phyloP scores from a whole-genome alignment of 2,797 vertebrate species.

The Morelia viridis region DNA sequence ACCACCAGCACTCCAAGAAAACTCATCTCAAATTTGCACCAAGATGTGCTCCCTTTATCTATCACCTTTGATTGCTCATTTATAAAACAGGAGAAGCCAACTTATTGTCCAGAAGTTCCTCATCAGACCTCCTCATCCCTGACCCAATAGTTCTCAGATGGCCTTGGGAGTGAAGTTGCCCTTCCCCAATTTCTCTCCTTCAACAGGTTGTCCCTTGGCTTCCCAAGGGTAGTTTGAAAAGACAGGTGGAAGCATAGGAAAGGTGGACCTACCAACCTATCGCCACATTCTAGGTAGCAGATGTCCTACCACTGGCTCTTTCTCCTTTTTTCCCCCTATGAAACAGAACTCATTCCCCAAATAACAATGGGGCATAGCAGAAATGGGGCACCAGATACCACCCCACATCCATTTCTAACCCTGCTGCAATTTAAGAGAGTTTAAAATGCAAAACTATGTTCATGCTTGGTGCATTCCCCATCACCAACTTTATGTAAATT shows the following conservation, averaged over 20 bases:
- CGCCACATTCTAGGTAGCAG: not conserved
- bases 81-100: constrained; percentile 20
- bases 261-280: not conserved
- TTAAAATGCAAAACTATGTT: too few species aligned
- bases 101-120: constrained; percentile 19
- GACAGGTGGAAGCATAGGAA: not conserved
- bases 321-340: not conserved
- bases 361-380: too few species aligned
- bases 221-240: not conserved
- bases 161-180: not conserved
- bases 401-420: too few species aligned
- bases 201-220: not conserved
- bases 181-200: not conserved
- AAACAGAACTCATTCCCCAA: too few species aligned
- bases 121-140: constrained; percentile 15
- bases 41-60: constrained; percentile 7
- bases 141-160: not conserved
- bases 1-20: constrained; percentile 12
- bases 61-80: constrained; percentile 39
- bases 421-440: too few species aligned
- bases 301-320: not conserved
- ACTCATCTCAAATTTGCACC: constrained; percentile 36
- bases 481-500: too few species aligned
- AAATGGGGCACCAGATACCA: too few species aligned
- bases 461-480: too few species aligned